Base-by-base conservation (phyloP, 2,113 vertebrate species). In the Polypterus bichir region DNA sequence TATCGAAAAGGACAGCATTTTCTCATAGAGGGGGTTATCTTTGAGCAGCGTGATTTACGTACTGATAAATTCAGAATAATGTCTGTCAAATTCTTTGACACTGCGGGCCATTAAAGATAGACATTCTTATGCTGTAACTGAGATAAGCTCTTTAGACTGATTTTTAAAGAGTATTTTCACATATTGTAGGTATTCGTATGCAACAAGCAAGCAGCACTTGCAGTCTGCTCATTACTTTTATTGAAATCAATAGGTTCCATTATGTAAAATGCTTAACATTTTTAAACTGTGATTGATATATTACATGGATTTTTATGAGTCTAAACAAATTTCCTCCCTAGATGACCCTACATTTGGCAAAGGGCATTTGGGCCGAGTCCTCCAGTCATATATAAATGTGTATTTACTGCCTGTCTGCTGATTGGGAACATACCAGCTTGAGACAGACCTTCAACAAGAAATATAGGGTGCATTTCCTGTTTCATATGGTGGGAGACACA, bases 361-460 rank as follows among this genome's bases (percentile, higher is more conserved):
- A 80, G 82, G 85, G 81, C 84, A 79, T 79, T 71, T 76, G 72
- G 77, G 70, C 80, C 73, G 75, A 79, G 76, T 70, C 74, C 77
- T 76, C 79, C 81, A 74, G 70, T 69, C 77, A 80, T 82, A 76
- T 84, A 77, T 79, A 77, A 82, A 79, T 83, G 86, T 86, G 83
- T 86, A 88, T 89, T 86, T 88, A 84, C 84, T 83, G 85, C 83
- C 81, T 85, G 85, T 81, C 81, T 81, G 80, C 83, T 86, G 86
- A 86, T 82, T 78, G 83, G 76, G 85, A 86, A 86, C 85, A 83
- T 80, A 84, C 82, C 83, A 81, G 84, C 81, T 76, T 85, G 79
- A 80, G 83, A 79, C 82, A 83, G 83, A 79, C 78, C 86, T 85
- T 79, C 79, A 83, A 76, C 76, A 74, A 77, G 81, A 81, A 81